A percentile compares a stretch with the other conserved stretches of the same genome.
phyloP scores from a whole-genome alignment of 1,140 invertebrate species.

The Sycophila sp. region DNA sequence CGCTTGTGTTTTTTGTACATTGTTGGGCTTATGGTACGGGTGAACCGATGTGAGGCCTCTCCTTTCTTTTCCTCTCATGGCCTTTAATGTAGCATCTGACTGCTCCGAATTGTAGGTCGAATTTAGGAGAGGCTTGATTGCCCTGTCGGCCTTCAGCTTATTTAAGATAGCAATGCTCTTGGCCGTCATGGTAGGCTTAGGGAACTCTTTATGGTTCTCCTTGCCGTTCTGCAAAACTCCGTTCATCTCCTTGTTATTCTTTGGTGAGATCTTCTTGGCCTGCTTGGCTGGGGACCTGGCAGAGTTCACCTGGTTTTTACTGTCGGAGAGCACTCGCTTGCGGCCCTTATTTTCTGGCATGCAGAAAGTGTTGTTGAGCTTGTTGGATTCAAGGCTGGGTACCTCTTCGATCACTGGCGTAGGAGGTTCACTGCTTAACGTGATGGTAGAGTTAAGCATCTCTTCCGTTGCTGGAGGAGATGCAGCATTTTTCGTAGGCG shows the following conservation, averaged over 20 bases:
- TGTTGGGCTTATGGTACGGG: slow-evolving; percentile 54
- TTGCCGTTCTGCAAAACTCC: slow-evolving; percentile 45
- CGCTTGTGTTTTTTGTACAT: slow-evolving; percentile 31
- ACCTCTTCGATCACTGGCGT: slow-evolving; percentile 33
- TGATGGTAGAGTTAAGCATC: slow-evolving; percentile 39
- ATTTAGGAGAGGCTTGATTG: slow-evolving; percentile 39
- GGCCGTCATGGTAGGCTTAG: slow-evolving; percentile 52
- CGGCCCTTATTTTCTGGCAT: slow-evolving; percentile 46
- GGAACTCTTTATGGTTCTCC: slow-evolving; percentile 54
- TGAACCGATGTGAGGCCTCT: slow-evolving; percentile 49
- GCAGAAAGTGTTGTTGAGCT: slow-evolving; percentile 54
- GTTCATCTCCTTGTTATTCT: slow-evolving; percentile 33
- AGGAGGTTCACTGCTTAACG: slow-evolving; percentile 27
- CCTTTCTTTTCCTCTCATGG: slow-evolving; percentile 52
- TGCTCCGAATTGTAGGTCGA: slow-evolving; percentile 25
- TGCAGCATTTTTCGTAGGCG: slow-evolving; percentile 24
- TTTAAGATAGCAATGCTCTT: slow-evolving; percentile 61
- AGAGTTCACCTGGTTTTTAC: slow-evolving; percentile 49
- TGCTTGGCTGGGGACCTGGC: slow-evolving; percentile 49
- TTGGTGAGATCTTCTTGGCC: slow-evolving; percentile 47
- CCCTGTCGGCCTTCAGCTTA: slow-evolving; percentile 53
- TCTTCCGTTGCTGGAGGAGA: not conserved
- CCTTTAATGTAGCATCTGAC: slow-evolving; percentile 42
- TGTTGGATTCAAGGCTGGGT: slow-evolving; percentile 38
- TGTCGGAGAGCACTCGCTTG: slow-evolving; percentile 54